Conservation (phyloP, 2,888 invertebrate species). For the Sialis fuliginosa region DNA sequence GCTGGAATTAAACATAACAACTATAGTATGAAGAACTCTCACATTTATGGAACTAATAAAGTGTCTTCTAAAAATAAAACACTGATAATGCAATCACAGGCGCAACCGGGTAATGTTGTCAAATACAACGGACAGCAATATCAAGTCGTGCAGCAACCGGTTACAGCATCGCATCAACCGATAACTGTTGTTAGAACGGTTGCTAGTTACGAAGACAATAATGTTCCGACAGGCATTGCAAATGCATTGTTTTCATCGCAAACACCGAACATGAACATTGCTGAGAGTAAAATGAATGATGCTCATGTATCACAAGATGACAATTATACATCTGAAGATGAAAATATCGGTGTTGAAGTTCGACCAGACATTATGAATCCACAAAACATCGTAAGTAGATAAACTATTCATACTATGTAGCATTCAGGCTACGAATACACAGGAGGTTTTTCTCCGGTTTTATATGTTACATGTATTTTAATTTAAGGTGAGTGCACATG, state of each 20-base stretch:
- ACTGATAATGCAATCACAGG: neutral
- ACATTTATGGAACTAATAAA: neutral
- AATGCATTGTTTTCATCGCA: slow-evolving; percentile 2
- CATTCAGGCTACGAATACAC: slow-evolving; percentile 2
- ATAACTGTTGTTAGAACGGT: slow-evolving; percentile 6
- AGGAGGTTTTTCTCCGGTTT: no score
- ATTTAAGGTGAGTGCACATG: no score
- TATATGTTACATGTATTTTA: no score
- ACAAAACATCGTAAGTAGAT: slow-evolving; percentile 12
- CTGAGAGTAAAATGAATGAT: neutral
- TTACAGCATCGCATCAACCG: neutral
- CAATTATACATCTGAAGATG: slow-evolving; percentile 25
- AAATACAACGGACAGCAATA: slow-evolving; percentile 5
- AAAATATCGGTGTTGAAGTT: slow-evolving; percentile 32
- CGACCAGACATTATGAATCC: slow-evolving; percentile 29
- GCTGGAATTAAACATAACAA: slow-evolving; percentile 1
- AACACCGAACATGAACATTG: no score
- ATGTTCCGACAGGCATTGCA: slow-evolving; percentile 5
- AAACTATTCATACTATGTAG: slow-evolving; percentile 3
- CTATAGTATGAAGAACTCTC: neutral
- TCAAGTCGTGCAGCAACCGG: slow-evolving; percentile 1
- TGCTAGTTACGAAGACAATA: slow-evolving; percentile 6
- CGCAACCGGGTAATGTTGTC: neutral
- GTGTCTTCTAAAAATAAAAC: neutral
- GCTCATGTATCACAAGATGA: slow-evolving; percentile 19